A percentile compares a stretch with the other conserved stretches of the same genome.
Evolutionary conservation across 2,797 vertebrate species (phyloP).

Genomic region (Heteromormyrus szaboi): DNA sequence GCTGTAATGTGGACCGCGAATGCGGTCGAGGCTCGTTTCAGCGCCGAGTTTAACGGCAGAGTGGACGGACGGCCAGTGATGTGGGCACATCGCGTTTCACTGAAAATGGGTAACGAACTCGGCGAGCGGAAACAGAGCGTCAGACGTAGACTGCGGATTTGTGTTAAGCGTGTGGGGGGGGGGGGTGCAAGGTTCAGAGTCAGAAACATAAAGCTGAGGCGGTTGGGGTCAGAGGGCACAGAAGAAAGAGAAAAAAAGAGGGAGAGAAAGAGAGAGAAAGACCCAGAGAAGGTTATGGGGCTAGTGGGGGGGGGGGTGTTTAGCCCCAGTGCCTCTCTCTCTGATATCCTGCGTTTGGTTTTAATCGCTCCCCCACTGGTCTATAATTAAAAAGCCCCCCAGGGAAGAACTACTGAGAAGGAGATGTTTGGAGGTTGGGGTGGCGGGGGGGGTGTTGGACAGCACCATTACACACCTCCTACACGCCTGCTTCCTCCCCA

Average conservation of each 20-base stretch:
- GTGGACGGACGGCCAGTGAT: background rate
- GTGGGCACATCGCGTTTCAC: background rate
- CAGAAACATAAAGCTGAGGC: background rate
- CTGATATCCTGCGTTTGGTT: background rate
- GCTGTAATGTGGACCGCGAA: background rate
- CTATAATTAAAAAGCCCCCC: constrained; percentile 6
- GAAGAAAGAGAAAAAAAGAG: background rate
- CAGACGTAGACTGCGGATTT: background rate
- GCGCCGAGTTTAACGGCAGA: background rate
- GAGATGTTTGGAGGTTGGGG: background rate
- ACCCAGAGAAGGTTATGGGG: background rate
- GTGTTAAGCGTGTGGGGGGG: background rate
- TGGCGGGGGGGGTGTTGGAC: background rate
- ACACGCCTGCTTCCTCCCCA: background rate
- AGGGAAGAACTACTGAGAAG: background rate
- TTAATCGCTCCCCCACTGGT: background rate
- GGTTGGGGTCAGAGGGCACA: background rate
- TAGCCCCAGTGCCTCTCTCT: background rate
- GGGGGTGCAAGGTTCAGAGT: background rate
- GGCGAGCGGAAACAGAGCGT: background rate
- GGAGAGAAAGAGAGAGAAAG: background rate
- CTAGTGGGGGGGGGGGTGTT: background rate
- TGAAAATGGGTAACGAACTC: background rate
- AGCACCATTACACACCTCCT: background rate
- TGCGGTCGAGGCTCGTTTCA: background rate